These are phyloP conservation scores for Ceratina calcarata DNA, from an alignment of 1,140 invertebrate genomes.

Conservation along the genomic window DNA sequence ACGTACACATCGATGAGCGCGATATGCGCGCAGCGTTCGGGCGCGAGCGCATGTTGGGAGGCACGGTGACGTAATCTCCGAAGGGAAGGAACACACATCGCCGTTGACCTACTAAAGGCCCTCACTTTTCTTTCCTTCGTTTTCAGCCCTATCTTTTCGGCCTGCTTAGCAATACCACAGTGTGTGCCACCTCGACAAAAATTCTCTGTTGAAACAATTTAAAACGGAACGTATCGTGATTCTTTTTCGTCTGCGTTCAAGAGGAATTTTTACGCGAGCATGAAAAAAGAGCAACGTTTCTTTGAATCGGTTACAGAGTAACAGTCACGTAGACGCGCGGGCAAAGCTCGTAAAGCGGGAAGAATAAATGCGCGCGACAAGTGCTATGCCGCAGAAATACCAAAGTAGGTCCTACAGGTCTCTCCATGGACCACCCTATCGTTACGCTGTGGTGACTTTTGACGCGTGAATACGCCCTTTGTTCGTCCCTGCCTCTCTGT, in stretches of 20 bases:
- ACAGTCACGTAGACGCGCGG: neutral
- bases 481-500: conserved; percentile 48
- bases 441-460: conserved; percentile 69
- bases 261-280: neutral
- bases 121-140: conserved; percentile 59
- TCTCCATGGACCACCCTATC: conserved; percentile 60
- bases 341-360: conserved; percentile 5
- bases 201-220: neutral
- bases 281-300: neutral
- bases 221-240: neutral
- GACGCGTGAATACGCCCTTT: conserved; percentile 73
- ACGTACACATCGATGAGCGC: conserved; percentile 22
- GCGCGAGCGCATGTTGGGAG: conserved; percentile 53
- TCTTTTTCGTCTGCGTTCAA: neutral
- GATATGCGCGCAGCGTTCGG: conserved; percentile 36
- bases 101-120: conserved; percentile 69
- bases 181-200: neutral
- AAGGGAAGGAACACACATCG: conserved; percentile 69
- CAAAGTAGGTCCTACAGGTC: conserved; percentile 63
- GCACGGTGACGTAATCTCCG: conserved; percentile 65
- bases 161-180: neutral
- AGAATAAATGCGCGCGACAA: conserved; percentile 59
- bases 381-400: conserved; percentile 59
- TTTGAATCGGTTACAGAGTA: neutral
- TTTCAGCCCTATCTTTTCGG: conserved; percentile 56